Base-by-base conservation (phyloP, 1,140 invertebrate genomes). In the Drosophila biarmipes region DNA sequence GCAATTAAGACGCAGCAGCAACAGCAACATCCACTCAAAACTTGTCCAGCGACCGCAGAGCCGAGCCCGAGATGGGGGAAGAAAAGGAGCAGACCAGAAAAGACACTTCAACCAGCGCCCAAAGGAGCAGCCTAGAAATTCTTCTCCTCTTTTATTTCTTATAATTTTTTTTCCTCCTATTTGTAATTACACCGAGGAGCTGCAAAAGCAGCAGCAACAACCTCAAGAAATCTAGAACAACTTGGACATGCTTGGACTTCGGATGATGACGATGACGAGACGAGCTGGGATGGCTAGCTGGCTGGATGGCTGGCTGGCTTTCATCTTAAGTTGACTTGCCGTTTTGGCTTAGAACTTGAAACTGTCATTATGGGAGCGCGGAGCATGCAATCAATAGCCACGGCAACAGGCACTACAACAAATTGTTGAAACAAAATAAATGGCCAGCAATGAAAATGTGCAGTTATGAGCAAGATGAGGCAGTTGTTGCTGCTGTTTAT, bases 261-360 rank as follows among this genome's bases (percentile, higher is more conserved):
- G 66, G 72, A 87, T 86, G 78, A 87, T 66, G 81, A 74, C 63
- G 68, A 72, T 73, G 78, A 73, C 53, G 64, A 81, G 78, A 73
- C 53, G 64, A 81, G 80, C 42, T 63, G 75, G 74, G 24, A 4
- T 24, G 24, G 24, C 24, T 48, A 57, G 24, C 24, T 24, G 24
- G 24, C 24, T 24, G 24, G 24, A 24, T 24, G n/a, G 40, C 29
- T 68, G 46, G 48, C 66, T 69, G 49, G 64, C 55, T 80, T 61
- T 46, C 53, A 62, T 75, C 71, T 67, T 53, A 67, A 68, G 66
- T 78, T 62, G 78, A 63, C 66, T 81, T 71, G 62, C 71, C 79
- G 84, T 89, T 89, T 89, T 89, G 84, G 84, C 84, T 89, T 89
- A 89, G 84, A 89, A 89, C 84, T 89, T 89, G 84, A 89, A 89